Evolutionary conservation across 2,113 vertebrate species (phyloP).

Genomic region (Sprattus sprattus): DNA sequence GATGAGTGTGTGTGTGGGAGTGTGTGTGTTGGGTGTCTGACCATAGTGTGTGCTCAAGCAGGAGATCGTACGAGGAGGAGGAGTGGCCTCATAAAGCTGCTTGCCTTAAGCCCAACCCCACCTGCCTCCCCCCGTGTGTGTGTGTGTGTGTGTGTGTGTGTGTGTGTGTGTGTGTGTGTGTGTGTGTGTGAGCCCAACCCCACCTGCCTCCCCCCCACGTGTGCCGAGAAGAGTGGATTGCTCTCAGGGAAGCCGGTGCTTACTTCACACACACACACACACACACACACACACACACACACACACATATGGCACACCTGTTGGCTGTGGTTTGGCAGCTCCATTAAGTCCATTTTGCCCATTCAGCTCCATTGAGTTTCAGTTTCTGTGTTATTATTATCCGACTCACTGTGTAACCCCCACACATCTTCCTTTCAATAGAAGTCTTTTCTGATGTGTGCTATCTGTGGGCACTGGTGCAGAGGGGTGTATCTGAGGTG

Average conservation of each 20-base stretch:
- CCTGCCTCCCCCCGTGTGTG: not conserved
- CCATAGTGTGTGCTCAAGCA: not conserved
- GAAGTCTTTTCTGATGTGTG: too few species aligned
- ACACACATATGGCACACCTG: not conserved
- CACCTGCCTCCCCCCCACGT: not conserved
- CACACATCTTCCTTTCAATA: not conserved
- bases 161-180: too few species aligned
- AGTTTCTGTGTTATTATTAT: too few species aligned
- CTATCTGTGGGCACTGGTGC: too few species aligned
- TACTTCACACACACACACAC: not conserved
- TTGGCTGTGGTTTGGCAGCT: too few species aligned
- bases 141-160: too few species aligned
- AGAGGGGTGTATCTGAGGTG: not conserved
- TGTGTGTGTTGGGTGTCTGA: constrained; percentile 27
- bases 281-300: too few species aligned
- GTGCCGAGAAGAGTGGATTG: not conserved
- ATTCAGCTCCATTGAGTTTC: too few species aligned
- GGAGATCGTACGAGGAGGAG: not conserved
- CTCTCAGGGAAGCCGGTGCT: not conserved
- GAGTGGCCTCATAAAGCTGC: not conserved
- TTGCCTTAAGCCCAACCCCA: not conserved
- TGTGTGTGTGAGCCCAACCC: not conserved
- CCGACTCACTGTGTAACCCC: too few species aligned
- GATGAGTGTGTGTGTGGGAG: not conserved
- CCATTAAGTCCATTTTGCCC: too few species aligned